Evolutionary conservation across 2,113 vertebrate genomes (phyloP).

Genomic region (Astur gentilis): DNA sequence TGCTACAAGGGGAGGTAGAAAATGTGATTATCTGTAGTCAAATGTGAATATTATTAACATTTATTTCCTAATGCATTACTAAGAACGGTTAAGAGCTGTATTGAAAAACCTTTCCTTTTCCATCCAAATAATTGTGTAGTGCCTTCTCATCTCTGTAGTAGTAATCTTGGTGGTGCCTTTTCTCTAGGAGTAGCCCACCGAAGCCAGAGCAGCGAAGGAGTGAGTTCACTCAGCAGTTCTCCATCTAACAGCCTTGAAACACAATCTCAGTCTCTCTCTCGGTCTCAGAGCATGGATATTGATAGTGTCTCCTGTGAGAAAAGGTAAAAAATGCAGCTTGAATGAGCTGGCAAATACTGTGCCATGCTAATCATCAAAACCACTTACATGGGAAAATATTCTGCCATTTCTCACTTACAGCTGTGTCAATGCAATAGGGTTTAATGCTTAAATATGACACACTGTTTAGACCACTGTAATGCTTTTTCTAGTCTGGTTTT

Average conservation of each 20-base stretch:
- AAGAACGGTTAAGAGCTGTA: background rate
- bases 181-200: conserved; percentile 89
- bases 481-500: background rate
- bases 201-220: conserved; percentile 98
- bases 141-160: background rate
- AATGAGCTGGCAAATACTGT: background rate
- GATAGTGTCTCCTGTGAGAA: conserved; percentile 97
- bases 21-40: background rate
- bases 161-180: conserved; percentile 19
- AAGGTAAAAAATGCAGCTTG: conserved; percentile 76
- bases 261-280: conserved; percentile 95
- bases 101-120: background rate
- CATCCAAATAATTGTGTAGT: background rate
- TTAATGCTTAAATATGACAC: background rate
- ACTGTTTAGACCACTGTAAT: background rate
- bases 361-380: background rate
- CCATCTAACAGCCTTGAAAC: conserved; percentile 98
- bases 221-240: conserved; percentile 98
- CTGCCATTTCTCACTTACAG: background rate
- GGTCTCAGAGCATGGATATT: conserved; percentile 99
- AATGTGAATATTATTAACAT: background rate
- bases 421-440: background rate
- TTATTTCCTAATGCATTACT: background rate
- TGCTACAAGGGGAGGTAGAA: background rate
- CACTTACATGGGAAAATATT: background rate